Percentiles rank a stretch among this genome's conserved stretches.
Evolutionary conservation across 2,797 vertebrate species (phyloP).

Genomic region (Anguilla obscura): DNA sequence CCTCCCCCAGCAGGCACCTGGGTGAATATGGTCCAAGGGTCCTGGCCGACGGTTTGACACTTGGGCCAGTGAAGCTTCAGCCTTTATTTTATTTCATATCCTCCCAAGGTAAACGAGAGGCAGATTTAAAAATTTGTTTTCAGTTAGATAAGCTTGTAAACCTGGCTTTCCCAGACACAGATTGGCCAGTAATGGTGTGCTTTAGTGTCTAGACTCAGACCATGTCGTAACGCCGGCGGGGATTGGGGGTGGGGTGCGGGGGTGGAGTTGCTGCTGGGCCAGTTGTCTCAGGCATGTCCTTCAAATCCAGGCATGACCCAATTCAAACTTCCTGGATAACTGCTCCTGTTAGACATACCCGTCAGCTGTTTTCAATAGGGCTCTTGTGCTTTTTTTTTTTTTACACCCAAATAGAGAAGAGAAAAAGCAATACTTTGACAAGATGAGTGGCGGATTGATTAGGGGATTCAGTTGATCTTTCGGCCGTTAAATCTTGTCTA

Average conservation of each 20-base stretch:
- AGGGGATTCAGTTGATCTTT: background rate
- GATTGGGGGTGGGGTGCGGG: conserved; percentile 59
- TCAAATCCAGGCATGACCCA: conserved; percentile 46
- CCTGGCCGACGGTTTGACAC: conserved; percentile 28
- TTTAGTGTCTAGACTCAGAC: conserved; percentile 62
- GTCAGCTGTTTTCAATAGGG: conserved; percentile 7
- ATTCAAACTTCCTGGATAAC: conserved; percentile 36
- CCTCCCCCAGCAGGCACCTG: conserved; percentile 26
- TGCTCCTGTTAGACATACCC: conserved; percentile 35
- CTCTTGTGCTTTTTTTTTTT: background rate
- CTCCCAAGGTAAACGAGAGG: conserved; percentile 42
- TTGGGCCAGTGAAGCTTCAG: conserved; percentile 30
- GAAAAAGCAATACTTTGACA: background rate
- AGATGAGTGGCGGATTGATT: background rate
- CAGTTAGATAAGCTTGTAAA: conserved; percentile 41
- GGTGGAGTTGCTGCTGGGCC: conserved; percentile 52
- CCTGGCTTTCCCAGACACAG: conserved; percentile 43
- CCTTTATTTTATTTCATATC: conserved; percentile 47
- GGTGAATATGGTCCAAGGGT: conserved; percentile 31
- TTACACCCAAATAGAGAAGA: background rate
- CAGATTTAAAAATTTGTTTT: conserved; percentile 43
- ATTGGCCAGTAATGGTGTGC: conserved; percentile 45
- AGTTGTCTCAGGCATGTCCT: conserved; percentile 61
- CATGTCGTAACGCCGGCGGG: conserved; percentile 53
- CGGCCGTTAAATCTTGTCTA: background rate